Evolutionary conservation across 2,888 invertebrate species (phyloP), one percentile per base, ranked within the genome.

Genomic region (Agriopis aurantiaria): DNA sequence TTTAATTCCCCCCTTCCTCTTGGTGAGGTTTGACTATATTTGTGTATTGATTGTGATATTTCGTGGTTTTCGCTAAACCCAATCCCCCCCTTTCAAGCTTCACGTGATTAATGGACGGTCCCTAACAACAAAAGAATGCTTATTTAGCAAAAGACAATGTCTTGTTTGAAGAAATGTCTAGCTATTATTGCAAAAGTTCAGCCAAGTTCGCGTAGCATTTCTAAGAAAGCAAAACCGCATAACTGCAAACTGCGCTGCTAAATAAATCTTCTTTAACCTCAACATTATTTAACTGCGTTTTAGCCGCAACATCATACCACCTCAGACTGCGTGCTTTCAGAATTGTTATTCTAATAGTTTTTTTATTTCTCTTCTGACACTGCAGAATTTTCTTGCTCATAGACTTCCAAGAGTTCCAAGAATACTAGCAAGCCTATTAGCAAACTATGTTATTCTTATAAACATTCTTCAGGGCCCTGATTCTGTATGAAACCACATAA

Each of bases 191-290:
- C 12, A 60, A 60, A 17, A 8, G 4, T 14, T 17, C 17, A 41
- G 3, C 4, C 12, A 53, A 53, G 43, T 23, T 41, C 23, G n/a
- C 23, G 4, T 40, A n/a, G 8, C 33, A 48, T 17, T 61, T 62
- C 53, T 33, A 45, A 62, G 62, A 59, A 66, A 65, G 58, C 58
- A 43, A 64, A 65, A 58, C 57, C 65, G 11, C 58, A 65, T 52
- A 58, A 52, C 17, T 45, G 53, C 33, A 45, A 62, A 53, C n/a
- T 62, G 23, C 33, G 53, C 33, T 46, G 14, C 11, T n/a, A 61
- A 62, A 45, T 62, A 33, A 62, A 45, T 52, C 51, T 33, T 62
- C 53, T 53, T 53, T 23, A 33, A 53, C 62, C 62, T 62, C 62
- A 62, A 43, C 62, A 53, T 53, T 52, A 62, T 62, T 45, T 52